Evolutionary conservation across 2,797 vertebrate genomes (phyloP), one percentile per base, ranked within the genome.

Genomic region (Alauda arvensis): DNA sequence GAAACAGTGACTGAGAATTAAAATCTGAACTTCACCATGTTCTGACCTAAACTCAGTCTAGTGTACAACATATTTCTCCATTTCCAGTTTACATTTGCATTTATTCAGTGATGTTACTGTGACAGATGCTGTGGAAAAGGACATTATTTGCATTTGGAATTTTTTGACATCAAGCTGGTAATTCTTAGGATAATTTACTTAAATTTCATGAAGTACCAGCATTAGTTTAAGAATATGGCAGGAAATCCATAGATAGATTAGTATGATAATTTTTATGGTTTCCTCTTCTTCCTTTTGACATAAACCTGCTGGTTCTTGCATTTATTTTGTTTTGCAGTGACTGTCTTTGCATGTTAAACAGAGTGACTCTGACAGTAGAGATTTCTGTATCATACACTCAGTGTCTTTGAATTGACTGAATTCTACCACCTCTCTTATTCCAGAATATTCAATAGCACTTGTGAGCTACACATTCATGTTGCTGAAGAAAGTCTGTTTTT

Each of bases 141-240:
- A 71, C 17, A 16, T 80, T 76, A 46, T 74, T 90, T 43, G 26
- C 55, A 61, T 92, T 77, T 83, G 37, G 48, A 86, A 67, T 80
- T 85, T 37, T 37, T 83, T 87, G 42, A 59, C 70, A 46, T 83
- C 14, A 76, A 31, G 34, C 25, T 75, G 40, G 20, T 71, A 49
- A 56, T 90, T 91, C 24, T 76, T 72, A 52, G 1, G 12, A 26
- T 63, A 65, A 70, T 80, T 53, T 69, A n/a, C 55, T 81, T 85
- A 61, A 40, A 65, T 66, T 91, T 65, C 17, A 28, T 48, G 8
- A 76, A 63, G 19, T 56, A 56, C 52, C 57, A 75, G 19, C 43
- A 31, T 84, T 86, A 51, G 39, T 82, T 87, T 39, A 80, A 75
- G 49, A 71, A 75, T 66, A n/a, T 46, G 55, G 5, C 60, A 83